Evolutionary conservation across 2,888 invertebrate genomes (phyloP).

Genomic region (Volucella inanis): DNA sequence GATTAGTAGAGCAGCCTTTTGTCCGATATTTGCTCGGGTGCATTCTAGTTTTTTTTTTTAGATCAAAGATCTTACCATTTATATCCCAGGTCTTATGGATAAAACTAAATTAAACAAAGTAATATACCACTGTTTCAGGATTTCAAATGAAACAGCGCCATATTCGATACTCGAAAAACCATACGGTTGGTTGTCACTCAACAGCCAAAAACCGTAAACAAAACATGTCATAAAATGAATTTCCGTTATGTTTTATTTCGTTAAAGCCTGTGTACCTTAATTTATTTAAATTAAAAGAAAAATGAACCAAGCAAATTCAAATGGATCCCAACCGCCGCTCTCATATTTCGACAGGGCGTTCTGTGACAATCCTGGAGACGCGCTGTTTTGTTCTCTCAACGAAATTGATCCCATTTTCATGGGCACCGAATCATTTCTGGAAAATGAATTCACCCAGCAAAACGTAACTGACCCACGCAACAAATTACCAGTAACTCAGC

Average conservation of each 20-base stretch:
- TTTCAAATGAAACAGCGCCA: not conserved
- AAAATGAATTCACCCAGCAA: conserved; percentile 21
- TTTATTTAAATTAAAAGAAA: not conserved
- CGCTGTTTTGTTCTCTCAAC: conserved; percentile 77
- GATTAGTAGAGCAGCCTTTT: no score
- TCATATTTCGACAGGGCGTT: conserved; percentile 78
- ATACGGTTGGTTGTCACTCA: not conserved
- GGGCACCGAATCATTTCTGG: conserved; percentile 50
- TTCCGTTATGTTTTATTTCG: not conserved
- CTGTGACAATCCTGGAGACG: conserved; percentile 76
- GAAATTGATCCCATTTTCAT: conserved; percentile 77
- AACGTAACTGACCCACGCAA: conserved; percentile 79
- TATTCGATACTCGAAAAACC: conserved; percentile 2
- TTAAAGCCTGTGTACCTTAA: not conserved
- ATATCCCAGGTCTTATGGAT: no score
- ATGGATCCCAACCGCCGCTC: conserved; percentile 76
- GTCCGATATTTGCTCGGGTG: no score
- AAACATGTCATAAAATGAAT: not conserved
- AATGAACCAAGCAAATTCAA: conserved; percentile 6
- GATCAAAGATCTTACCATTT: no score
- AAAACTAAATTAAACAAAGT: no score
- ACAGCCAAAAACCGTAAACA: not conserved
- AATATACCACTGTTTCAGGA: no score
- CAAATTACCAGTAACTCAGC: conserved; percentile 52
- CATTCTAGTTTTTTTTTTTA: no score